These are phyloP conservation scores for Melanocharis versteri DNA, from an alignment of 2,113 vertebrate species.

Conservation along the genomic window DNA sequence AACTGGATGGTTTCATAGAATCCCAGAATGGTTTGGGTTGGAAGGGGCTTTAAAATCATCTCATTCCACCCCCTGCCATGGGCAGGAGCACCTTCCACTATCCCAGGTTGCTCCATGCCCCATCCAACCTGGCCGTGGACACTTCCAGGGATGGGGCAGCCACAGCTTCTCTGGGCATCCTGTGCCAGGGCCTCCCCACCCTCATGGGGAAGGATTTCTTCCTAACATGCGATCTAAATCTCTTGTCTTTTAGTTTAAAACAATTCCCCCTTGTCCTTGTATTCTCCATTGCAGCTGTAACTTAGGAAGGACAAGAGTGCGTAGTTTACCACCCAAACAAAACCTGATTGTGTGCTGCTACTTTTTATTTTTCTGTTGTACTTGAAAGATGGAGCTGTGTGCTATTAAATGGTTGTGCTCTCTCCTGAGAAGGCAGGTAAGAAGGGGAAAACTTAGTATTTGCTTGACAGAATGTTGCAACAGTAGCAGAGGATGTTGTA, in stretches of 20 bases:
- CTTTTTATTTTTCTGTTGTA: not conserved
- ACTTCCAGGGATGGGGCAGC: not conserved
- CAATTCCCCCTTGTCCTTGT: not conserved
- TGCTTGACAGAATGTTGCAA: not conserved
- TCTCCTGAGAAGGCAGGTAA: not conserved
- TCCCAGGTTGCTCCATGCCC: not conserved
- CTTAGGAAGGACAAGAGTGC: not conserved
- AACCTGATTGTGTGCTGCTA: not conserved
- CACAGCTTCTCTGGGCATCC: not conserved
- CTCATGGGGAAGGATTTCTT: not conserved
- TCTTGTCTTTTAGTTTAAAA: not conserved
- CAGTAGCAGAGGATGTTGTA: not conserved
- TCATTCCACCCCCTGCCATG: accelerated
- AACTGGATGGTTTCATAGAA: not conserved
- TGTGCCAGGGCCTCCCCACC: not conserved
- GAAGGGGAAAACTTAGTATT: not conserved
- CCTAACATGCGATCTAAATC: not conserved
- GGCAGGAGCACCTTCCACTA: not conserved
- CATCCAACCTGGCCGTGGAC: not conserved
- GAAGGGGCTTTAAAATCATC: not conserved
- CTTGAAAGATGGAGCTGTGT: not conserved
- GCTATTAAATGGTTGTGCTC: not conserved
- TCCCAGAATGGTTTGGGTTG: not conserved
- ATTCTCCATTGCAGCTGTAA: not conserved
- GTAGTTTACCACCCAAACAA: not conserved